Evolutionary conservation across 2,888 invertebrate species (phyloP).

Genomic region (Synanthedon tipuliformis): DNA sequence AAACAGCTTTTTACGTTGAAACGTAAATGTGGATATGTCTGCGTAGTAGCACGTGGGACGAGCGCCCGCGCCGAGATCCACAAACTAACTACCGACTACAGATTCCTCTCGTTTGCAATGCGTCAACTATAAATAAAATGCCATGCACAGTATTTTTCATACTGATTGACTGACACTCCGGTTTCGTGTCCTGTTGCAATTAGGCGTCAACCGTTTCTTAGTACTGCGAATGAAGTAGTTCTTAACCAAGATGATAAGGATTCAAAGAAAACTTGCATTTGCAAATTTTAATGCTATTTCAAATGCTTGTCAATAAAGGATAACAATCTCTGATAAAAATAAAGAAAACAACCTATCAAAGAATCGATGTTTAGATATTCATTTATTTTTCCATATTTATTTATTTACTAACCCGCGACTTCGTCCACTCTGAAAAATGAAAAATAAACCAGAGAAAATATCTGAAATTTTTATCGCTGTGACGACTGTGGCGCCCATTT

Average conservation of each 20-base stretch:
- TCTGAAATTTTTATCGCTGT: too few relatives aligned
- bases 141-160: constrained; percentile 5
- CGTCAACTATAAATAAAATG: constrained; percentile 48
- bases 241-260: background rate
- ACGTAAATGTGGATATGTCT: too few relatives aligned
- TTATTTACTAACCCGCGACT: background rate
- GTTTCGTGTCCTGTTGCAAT: background rate
- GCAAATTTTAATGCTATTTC: too few relatives aligned
- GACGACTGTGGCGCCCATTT: too few relatives aligned
- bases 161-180: background rate
- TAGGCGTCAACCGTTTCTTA: background rate
- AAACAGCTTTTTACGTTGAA: too few relatives aligned
- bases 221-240: background rate
- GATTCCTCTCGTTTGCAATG: constrained; percentile 32
- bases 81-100: constrained; percentile 20
- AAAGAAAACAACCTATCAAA: too few relatives aligned
- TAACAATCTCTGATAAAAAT: too few relatives aligned
- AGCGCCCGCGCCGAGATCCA: constrained; percentile 39
- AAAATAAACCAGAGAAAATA: too few relatives aligned
- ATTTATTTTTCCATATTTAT: too few relatives aligned
- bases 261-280: background rate
- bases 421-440: background rate
- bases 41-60: constrained; percentile 8
- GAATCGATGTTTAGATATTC: too few relatives aligned
- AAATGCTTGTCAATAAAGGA: too few relatives aligned